Conservation (phyloP, 2,113 vertebrate genomes). For the Theristicus caerulescens region DNA sequence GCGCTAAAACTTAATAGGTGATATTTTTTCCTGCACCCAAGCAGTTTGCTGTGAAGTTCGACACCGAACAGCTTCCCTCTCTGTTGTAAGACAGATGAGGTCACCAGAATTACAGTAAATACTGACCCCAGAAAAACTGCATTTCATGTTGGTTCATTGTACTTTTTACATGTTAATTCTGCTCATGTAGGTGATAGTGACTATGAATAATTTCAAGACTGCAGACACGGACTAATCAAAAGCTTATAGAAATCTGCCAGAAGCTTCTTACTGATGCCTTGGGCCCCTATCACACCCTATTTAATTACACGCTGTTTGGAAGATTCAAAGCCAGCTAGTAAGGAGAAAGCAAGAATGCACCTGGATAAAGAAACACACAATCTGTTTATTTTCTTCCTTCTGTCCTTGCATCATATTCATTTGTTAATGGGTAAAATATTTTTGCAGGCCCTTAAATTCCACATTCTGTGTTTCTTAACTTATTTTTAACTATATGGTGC, state of each 20-base stretch:
- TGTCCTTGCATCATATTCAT: not conserved
- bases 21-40: not conserved
- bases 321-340: not conserved
- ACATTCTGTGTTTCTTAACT: not conserved
- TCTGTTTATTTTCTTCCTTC: not conserved
- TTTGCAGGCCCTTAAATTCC: not conserved
- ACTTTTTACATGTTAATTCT: not conserved
- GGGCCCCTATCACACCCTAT: not conserved
- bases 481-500: constrained; percentile 9
- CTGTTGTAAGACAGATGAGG: not conserved
- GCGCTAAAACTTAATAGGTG: not conserved
- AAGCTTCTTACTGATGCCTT: not conserved
- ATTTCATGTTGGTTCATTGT: not conserved
- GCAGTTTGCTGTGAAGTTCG: not conserved
- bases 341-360: not conserved
- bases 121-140: not conserved
- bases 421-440: not conserved
- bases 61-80: not conserved
- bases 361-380: not conserved
- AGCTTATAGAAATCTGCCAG: not conserved
- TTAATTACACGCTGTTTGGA: not conserved
- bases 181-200: not conserved
- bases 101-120: not conserved
- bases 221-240: not conserved
- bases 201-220: not conserved